Base-by-base conservation (phyloP, 2,888 invertebrate species). In the Theristus sp. region DNA sequence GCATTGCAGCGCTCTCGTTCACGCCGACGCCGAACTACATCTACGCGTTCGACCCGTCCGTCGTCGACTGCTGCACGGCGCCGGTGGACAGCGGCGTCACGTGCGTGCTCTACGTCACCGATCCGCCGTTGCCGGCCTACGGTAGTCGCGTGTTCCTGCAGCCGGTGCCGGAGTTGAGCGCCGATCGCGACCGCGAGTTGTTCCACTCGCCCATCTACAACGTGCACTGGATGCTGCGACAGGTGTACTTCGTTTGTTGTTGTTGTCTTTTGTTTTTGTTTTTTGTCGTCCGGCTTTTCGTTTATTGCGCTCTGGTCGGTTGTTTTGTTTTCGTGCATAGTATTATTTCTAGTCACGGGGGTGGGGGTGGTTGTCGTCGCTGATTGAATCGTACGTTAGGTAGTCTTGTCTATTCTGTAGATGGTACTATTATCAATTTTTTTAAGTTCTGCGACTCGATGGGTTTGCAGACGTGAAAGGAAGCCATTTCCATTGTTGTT, bases 81-180 rank as follows among this genome's bases (percentile, higher is more conserved):
- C 57, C 61, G 22, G 59, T 67, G 26, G 69, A 69, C 63, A 60
- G 61, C n/a, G 66, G 67, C 61, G 68, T 69, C 22, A 69, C 68
- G 13, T 67, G 67, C n/a, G 63, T 67, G 61, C 64, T 69, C 13
- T 67, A 66, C 46, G 69, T 66, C 2, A 66, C 30, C 46, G 24
- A 25, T 20, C 58, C 53, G 28, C 24, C 49, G 46, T 26, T 58
- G 47, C 27, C 61, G 49, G 29, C 10, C 1, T 52, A 25, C 26
- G 55, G 61, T 24, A 60, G 60, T 30, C 57, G 61, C 2, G 52
- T 61, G 24, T 61, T 61, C 28, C 26, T 61, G 52, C 58, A 61
- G 54, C 61, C 61, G n/a, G 58, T 61, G 31, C 66, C 58, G 55
- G 62, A 65, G 64, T 29, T 56, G 59, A 60, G 56, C 53, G 29